phyloP scores from a whole-genome alignment of 2,797 vertebrate genomes.

The Sylvia borin region DNA sequence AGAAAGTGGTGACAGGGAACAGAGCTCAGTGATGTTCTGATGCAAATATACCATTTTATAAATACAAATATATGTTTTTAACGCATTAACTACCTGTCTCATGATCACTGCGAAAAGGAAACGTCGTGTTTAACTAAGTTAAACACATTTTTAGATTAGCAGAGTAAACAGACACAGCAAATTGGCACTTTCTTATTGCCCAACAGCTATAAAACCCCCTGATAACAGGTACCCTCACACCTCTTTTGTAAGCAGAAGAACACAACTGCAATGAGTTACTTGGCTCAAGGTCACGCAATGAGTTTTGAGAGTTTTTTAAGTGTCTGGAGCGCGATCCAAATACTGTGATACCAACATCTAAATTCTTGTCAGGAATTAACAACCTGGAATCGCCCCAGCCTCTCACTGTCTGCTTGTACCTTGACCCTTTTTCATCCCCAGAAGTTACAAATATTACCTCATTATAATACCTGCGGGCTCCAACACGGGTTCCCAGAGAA shows the following conservation, averaged over 20 bases:
- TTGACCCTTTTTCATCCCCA: neutral
- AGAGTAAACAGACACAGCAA: neutral
- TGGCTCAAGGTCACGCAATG: neutral
- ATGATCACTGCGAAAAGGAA: neutral
- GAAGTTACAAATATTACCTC: neutral
- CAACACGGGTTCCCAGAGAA: neutral
- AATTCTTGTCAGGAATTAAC: neutral
- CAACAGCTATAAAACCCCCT: neutral
- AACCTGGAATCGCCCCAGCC: neutral
- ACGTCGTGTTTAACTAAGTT: neutral
- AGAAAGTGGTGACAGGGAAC: neutral
- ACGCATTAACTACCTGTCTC: neutral
- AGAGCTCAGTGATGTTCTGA: neutral
- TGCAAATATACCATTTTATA: neutral
- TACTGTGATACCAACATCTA: neutral
- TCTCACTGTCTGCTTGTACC: neutral
- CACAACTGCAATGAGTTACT: neutral
- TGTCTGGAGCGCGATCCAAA: neutral
- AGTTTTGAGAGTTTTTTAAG: accelerated
- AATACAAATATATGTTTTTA: neutral
- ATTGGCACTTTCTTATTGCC: neutral
- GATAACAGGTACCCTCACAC: neutral
- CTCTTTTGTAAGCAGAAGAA: neutral
- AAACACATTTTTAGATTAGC: neutral
- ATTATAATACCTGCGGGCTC: neutral